Percentiles rank a stretch among this genome's conserved stretches.
These are phyloP conservation scores for Osmerus eperlanus DNA, from an alignment of 2,113 vertebrate species.

Conservation along the genomic window DNA sequence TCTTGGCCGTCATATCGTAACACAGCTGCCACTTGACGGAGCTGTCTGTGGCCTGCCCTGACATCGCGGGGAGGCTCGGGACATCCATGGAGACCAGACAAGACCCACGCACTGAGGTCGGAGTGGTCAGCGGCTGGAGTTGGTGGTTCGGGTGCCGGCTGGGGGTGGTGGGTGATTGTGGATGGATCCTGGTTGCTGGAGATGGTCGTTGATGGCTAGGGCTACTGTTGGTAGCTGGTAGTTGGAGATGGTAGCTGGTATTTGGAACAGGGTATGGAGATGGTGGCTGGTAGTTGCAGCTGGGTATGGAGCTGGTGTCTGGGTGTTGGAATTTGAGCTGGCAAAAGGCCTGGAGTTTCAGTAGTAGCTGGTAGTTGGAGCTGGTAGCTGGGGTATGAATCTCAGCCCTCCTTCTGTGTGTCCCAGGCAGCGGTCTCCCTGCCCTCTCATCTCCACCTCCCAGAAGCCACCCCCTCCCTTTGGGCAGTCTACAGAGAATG, in stretches of 20 bases:
- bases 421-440: not conserved
- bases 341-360: not conserved
- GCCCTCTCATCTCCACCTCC: constrained; percentile 24
- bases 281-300: no score
- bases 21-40: constrained; percentile 88
- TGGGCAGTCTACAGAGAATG: constrained; percentile 26
- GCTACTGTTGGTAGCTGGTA: no score
- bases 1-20: constrained; percentile 82
- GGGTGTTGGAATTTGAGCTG: no score
- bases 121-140: no score
- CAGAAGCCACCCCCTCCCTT: constrained; percentile 32
- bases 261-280: no score
- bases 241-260: no score
- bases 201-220: no score
- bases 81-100: constrained; percentile 42
- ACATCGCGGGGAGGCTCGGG: constrained; percentile 37
- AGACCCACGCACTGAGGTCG: not conserved
- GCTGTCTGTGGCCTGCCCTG: constrained; percentile 44
- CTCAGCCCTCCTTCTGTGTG: no score
- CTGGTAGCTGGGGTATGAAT: constrained; percentile 2
- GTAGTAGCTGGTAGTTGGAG: constrained; percentile 13
- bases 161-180: no score
- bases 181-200: no score
- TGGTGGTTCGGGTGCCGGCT: no score
- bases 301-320: no score